These are phyloP conservation scores for Hyposoter didymator DNA, from an alignment of 2,888 invertebrate genomes.

Conservation along the genomic window DNA sequence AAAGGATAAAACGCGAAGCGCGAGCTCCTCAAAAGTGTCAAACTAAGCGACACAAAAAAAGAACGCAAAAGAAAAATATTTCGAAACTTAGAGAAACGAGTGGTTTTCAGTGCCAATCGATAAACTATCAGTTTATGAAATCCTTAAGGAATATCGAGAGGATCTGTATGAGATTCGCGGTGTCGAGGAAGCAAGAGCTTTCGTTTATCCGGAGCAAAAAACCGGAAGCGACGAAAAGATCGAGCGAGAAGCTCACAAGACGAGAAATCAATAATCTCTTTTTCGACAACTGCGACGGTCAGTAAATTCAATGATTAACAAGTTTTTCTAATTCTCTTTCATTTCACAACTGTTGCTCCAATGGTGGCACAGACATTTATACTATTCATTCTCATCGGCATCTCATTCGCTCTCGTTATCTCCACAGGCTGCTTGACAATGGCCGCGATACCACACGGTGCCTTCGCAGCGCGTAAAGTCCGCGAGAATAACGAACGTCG, in stretches of 20 bases:
- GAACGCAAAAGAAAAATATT: constrained; percentile 4
- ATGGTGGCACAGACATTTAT: neutral
- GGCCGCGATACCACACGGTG: constrained; percentile 91
- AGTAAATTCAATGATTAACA: constrained; percentile 48
- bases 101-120: constrained; percentile 13
- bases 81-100: neutral
- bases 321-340: neutral
- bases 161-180: constrained; percentile 74
- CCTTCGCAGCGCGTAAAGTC: constrained; percentile 90
- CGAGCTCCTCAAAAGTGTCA: neutral
- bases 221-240: constrained; percentile 32
- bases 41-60: neutral
- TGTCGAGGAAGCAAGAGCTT: constrained; percentile 56
- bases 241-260: constrained; percentile 56
- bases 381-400: constrained; percentile 20
- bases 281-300: constrained; percentile 76
- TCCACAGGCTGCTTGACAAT: constrained; percentile 84
- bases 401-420: constrained; percentile 42
- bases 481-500: constrained; percentile 86
- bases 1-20: neutral
- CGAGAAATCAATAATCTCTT: constrained; percentile 72
- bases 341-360: neutral
- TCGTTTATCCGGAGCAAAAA: constrained; percentile 50
- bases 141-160: constrained; percentile 62
- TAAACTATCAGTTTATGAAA: constrained; percentile 72